Evolutionary conservation across 2,113 vertebrate species (phyloP), one percentile per base, ranked within the genome.

Genomic region (Hippocampus comes): DNA sequence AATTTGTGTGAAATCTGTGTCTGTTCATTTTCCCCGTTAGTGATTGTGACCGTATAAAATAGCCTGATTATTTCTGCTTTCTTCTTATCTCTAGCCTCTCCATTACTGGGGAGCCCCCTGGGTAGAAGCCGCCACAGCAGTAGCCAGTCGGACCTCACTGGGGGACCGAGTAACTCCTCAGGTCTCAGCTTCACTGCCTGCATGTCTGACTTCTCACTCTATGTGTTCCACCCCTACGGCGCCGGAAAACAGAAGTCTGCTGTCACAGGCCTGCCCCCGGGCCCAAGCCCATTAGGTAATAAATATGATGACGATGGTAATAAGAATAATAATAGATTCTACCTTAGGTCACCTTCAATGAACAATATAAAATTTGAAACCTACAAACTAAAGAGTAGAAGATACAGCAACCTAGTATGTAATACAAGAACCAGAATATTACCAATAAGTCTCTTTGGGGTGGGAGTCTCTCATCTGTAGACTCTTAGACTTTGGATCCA

Each of bases 151-250:
- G 97, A 99, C 83, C 90, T 98, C 75, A 95, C 92, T 0, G 91
- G 90, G 25, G 91, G 96, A 23, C 93, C 94, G n/a, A 93, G 91
- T 81, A 97, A 92, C 82, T 98, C 97, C 9, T 99, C 97, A 0
- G 97, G 97, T 67, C 89, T 99, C 82, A 99, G 97, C 89, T 99
- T 99, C 77, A 99, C 96, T 0, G 97, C 97, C 57, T 99, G 97
- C 90, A 99, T 99, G 97, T 99, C 97, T 0, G 97, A 99, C 87
- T 99, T 99, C 72, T 99, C 97, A 38, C 94, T 99, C 4, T 99
- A 95, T 0, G 97, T 99, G 34, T 99, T 99, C 87, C 96, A 99
- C 85, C 97, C 96, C 0, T 99, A 99, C 0, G 97, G 97, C 70
- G 96, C 97, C 27, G 97, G 97, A 1, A 99, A 99, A 76, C 97